Evolutionary conservation across 2,797 vertebrate species (phyloP).

Genomic region (Sphenopsis melanotis): DNA sequence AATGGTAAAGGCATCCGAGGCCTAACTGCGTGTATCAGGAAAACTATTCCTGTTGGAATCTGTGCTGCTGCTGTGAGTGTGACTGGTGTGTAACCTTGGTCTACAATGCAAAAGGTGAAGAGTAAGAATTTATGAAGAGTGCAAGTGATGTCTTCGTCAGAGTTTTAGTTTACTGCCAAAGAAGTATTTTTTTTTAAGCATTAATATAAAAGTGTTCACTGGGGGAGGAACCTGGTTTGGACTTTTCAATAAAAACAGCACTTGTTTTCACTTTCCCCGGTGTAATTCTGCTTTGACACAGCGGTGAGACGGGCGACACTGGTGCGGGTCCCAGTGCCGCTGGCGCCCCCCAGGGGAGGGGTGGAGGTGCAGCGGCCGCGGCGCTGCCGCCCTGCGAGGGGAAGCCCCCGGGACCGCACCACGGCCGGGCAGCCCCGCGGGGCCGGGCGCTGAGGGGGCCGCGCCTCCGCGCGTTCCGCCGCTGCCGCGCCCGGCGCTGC

Average conservation of each 20-base stretch:
- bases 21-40: accelerated
- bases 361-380: accelerated
- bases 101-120: not conserved
- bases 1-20: not conserved
- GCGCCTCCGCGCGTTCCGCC: not conserved
- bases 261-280: not conserved
- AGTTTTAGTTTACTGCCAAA: not conserved
- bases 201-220: not conserved
- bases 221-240: not conserved
- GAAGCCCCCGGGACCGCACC: accelerated
- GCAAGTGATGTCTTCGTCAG: accelerated
- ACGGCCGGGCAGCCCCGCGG: not conserved
- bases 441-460: not conserved
- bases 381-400: not conserved
- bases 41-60: not conserved
- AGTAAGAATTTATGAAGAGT: not conserved
- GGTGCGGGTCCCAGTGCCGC: not conserved
- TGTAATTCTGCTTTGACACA: not conserved
- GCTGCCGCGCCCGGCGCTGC: not conserved
- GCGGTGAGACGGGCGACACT: accelerated
- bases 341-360: accelerated
- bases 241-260: not conserved
- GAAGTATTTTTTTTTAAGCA: not conserved
- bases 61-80: not conserved
- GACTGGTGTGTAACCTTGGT: accelerated